Conservation (phyloP, 2,797 vertebrate species). For the Enteromius viviparus region DNA sequence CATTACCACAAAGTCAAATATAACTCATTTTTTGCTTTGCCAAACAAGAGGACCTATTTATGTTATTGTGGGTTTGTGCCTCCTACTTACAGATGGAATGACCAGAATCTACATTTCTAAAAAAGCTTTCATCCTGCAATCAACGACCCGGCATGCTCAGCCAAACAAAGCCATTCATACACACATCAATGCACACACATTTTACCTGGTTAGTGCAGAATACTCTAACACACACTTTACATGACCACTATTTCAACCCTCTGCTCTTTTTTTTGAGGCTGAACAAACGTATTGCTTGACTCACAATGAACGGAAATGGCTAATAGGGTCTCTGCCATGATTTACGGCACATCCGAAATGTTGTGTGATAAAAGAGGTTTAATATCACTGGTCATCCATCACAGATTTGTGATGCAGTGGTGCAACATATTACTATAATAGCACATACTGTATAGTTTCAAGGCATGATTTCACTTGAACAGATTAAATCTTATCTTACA, state of each 20-base stretch:
- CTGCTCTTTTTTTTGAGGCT: conserved; percentile 38
- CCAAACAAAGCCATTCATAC: conserved; percentile 17
- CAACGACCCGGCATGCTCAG: conserved; percentile 23
- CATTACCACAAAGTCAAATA: conserved; percentile 74
- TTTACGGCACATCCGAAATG: conserved; percentile 33
- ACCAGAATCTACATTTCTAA: conserved; percentile 62
- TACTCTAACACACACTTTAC: conserved; percentile 5
- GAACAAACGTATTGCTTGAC: conserved; percentile 36
- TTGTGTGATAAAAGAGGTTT: conserved; percentile 52
- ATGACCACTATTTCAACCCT: conserved; percentile 36
- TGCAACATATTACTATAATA: conserved; percentile 27
- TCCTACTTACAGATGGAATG: conserved; percentile 72
- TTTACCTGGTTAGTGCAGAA: conserved; percentile 50
- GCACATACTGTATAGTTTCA: background rate
- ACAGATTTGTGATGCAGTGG: conserved; percentile 29
- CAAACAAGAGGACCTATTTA: conserved; percentile 81
- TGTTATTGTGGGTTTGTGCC: conserved; percentile 78
- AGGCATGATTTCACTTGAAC: background rate
- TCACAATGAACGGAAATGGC: conserved; percentile 47
- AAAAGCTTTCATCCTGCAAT: conserved; percentile 50
- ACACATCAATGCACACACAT: conserved; percentile 38
- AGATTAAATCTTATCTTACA: conserved; percentile 15
- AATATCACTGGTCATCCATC: conserved; percentile 58
- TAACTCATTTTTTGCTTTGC: conserved; percentile 72
- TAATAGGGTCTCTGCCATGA: conserved; percentile 47